Evolutionary conservation across 2,888 invertebrate genomes (phyloP).

Genomic region (Dasysyrphus tricinctus): DNA sequence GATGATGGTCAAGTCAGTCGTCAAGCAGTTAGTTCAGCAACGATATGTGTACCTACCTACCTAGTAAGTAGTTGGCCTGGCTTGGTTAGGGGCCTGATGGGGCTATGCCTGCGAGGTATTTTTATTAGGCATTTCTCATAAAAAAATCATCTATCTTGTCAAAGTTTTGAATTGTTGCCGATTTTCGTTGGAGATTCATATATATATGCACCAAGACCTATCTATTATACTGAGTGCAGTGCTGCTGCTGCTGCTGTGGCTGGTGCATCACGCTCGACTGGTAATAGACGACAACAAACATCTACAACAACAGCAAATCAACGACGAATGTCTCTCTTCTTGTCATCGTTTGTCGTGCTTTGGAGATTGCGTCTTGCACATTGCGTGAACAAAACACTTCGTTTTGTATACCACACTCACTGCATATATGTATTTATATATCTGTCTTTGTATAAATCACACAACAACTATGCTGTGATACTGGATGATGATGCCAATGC

Average conservation of each 20-base stretch:
- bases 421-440: background rate
- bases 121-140: constrained; percentile 74
- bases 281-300: constrained; percentile 60
- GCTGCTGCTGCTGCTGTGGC: background rate
- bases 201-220: background rate
- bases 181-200: constrained; percentile 50
- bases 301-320: constrained; percentile 18
- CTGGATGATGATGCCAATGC: background rate
- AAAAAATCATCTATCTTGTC: constrained; percentile 73
- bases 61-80: constrained; percentile 40
- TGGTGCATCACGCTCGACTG: constrained; percentile 45
- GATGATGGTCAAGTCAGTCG: constrained; percentile 74
- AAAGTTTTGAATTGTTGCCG: constrained; percentile 73
- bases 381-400: constrained; percentile 69
- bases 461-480: background rate
- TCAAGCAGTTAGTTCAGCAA: constrained; percentile 57
- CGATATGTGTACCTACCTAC: background rate
- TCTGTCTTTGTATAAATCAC: background rate
- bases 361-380: constrained; percentile 42
- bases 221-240: background rate
- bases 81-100: background rate
- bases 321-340: constrained; percentile 50
- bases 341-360: constrained; percentile 71
- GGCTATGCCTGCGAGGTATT: constrained; percentile 71
- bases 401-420: constrained; percentile 21